A percentile compares a stretch with the other conserved stretches of the same genome.
These are phyloP conservation scores for Lysiphlebus fabarum DNA, from an alignment of 1,140 invertebrate species.

Conservation along the genomic window DNA sequence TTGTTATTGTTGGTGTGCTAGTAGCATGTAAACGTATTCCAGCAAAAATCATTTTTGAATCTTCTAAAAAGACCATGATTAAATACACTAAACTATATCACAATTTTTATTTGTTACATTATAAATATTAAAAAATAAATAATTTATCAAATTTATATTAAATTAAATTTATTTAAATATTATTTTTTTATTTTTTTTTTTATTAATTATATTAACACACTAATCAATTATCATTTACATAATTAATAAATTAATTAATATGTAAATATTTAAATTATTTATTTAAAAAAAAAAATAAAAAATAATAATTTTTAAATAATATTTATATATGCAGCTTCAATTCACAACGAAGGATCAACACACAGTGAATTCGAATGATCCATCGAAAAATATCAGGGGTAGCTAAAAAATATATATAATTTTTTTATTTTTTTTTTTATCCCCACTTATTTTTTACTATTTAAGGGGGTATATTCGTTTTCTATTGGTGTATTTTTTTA, in stretches of 20 bases:
- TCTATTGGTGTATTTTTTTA: slow-evolving; percentile 37
- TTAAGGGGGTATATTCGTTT: slow-evolving; percentile 3
- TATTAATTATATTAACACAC: too few relatives aligned
- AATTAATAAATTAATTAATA: too few relatives aligned
- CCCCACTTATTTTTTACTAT: slow-evolving; percentile 35
- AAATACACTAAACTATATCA: slow-evolving; percentile 21
- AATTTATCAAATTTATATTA: neutral
- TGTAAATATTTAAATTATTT: too few relatives aligned
- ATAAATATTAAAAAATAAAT: slow-evolving; percentile 10
- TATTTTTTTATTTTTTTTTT: too few relatives aligned
- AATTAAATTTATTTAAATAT: too few relatives aligned
- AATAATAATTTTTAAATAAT: too few relatives aligned
- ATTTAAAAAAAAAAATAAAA: too few relatives aligned
- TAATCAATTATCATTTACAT: too few relatives aligned
- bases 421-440: too few relatives aligned
- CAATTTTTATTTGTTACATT: slow-evolving; percentile 39
- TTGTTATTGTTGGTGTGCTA: slow-evolving; percentile 50
- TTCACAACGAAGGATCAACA: slow-evolving; percentile 39
- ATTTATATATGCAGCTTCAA: slow-evolving; percentile 16
- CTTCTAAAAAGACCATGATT: slow-evolving; percentile 54
- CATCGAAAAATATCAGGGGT: slow-evolving; percentile 36
- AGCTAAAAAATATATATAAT: slow-evolving; percentile 48
- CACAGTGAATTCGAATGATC: slow-evolving; percentile 50
- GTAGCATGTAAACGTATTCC: slow-evolving; percentile 53
- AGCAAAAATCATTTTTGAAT: slow-evolving; percentile 53